Evolutionary conservation across 2,888 invertebrate species (phyloP).

Genomic region (Bellardia pandia): DNA sequence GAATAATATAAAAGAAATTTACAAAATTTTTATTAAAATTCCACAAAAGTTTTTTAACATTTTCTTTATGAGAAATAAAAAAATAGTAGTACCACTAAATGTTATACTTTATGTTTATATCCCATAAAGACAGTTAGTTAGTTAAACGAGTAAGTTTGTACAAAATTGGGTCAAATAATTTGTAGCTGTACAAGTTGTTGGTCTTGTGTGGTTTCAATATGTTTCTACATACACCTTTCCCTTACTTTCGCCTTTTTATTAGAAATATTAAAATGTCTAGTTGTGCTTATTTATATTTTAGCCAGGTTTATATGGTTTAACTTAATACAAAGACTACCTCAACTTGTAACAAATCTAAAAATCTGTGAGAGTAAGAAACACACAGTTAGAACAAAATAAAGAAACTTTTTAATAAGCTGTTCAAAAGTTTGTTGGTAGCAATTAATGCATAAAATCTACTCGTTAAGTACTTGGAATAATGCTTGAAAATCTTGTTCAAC

Average conservation of each 20-base stretch:
- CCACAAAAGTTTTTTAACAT: not conserved
- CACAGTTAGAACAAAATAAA: conserved; percentile 12
- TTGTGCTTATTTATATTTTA: conserved; percentile 7
- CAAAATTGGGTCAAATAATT: conserved; percentile 39
- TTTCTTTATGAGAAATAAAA: not conserved
- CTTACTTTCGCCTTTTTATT: conserved; percentile 36
- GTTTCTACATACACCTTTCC: not conserved
- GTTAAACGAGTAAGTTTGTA: not conserved
- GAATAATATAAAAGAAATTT: no score
- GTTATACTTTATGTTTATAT: not conserved
- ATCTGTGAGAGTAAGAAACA: not conserved
- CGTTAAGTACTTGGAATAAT: conserved; percentile 58
- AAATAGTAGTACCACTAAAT: not conserved
- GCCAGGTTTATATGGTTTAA: conserved; percentile 11
- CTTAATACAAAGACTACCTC: not conserved
- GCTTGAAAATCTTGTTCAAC: conserved; percentile 36
- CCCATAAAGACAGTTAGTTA: not conserved
- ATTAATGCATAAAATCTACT: conserved; percentile 71
- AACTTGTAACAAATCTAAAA: not conserved
- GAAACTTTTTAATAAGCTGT: conserved; percentile 67
- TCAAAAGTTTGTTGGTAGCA: conserved; percentile 53
- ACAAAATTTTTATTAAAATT: not conserved
- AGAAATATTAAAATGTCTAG: not conserved
- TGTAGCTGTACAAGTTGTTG: not conserved
- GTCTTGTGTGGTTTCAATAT: not conserved